A percentile compares a stretch with the other conserved stretches of the same genome.
Conservation (phyloP, 2,113 vertebrate genomes). For the Cochlearius cochlearius region DNA sequence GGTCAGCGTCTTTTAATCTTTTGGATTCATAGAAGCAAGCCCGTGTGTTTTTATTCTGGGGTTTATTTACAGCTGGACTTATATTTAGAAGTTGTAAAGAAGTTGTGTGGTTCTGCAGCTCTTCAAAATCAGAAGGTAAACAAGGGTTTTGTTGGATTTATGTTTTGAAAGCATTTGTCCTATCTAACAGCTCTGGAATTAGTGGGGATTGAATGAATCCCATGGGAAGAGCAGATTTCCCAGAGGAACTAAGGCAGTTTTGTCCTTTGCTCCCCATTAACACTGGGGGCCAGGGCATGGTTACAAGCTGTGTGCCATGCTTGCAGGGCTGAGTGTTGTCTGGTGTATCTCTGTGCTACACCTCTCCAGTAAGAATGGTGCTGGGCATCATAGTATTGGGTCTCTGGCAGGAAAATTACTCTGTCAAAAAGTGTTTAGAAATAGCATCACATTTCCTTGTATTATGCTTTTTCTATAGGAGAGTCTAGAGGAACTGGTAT, state of each 20-base stretch:
- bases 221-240: not conserved
- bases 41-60: not conserved
- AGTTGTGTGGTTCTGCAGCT: not conserved
- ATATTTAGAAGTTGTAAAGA: not conserved
- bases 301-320: fast-evolving
- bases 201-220: not conserved
- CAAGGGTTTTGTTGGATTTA: not conserved
- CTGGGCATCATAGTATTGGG: not conserved
- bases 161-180: not conserved
- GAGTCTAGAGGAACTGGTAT: not conserved
- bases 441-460: not conserved
- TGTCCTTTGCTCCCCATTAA: not conserved
- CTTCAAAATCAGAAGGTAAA: not conserved
- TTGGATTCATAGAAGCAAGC: not conserved
- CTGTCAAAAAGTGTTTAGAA: not conserved
- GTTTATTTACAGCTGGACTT: not conserved
- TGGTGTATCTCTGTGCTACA: not conserved
- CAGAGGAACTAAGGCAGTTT: not conserved
- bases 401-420: not conserved
- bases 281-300: not conserved
- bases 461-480: not conserved
- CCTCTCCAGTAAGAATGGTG: not conserved
- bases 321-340: not conserved
- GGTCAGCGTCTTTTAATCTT: not conserved
- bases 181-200: not conserved